Conservation (phyloP, 2,113 vertebrate species). For the Oreocharis arfaki region DNA sequence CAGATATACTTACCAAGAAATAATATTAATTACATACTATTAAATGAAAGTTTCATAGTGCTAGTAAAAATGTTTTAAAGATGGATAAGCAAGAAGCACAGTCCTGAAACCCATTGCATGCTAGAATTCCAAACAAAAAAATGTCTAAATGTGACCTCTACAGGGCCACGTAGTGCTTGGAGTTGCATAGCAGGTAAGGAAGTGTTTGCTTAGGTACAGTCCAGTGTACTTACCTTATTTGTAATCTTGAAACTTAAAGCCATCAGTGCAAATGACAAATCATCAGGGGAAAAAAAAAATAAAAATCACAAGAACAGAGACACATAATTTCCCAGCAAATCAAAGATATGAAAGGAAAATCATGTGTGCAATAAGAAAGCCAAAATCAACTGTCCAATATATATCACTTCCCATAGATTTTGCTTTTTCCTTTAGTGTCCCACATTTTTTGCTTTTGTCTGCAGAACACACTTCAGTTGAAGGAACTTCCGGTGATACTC, state of each 20-base stretch:
- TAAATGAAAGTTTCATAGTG: background rate
- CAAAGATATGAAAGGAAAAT: background rate
- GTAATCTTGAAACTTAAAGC: background rate
- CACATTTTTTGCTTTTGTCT: background rate
- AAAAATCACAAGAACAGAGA: background rate
- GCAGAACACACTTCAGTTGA: background rate
- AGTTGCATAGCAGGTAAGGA: background rate
- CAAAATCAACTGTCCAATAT: background rate
- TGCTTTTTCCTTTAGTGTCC: background rate
- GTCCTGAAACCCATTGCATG: background rate
- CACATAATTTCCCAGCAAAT: background rate
- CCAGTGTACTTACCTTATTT: background rate
- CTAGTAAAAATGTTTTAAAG: background rate
- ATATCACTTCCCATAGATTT: background rate
- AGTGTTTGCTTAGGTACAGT: background rate
- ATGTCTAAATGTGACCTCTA: background rate
- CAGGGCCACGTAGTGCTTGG: background rate
- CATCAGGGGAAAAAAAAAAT: too few relatives aligned
- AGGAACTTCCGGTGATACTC: background rate
- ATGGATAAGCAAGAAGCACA: background rate
- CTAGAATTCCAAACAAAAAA: background rate
- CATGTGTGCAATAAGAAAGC: background rate
- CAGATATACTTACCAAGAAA: background rate
- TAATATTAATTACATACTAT: background rate
- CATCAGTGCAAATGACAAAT: background rate